Evolutionary conservation across 2,888 invertebrate species (phyloP), one percentile per base, ranked within the genome.

Genomic region (Graphium colonna): DNA sequence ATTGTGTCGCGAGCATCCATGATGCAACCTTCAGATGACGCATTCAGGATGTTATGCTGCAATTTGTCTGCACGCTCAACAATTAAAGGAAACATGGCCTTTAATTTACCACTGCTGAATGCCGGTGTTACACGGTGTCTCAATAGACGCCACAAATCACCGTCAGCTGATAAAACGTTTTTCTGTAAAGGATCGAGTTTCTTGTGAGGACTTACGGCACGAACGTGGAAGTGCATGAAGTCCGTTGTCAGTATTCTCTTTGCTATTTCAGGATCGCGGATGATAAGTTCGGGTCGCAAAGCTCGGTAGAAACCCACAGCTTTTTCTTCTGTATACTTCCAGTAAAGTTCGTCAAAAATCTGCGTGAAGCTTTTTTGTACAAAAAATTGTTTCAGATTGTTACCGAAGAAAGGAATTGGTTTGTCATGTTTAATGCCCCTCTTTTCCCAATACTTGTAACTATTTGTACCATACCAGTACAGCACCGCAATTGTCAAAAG

Each of bases 91-190:
- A 81, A 81, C 80, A 81, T 81, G 1, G 56, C 58, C 33, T 58
- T 60, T 7, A 63, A 33, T 41, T 63, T 63, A 3, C 60, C 59
- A 17, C 56, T 36, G 1, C 12, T 79, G 61, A 80, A 80, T 1
- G 77, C 74, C 1, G 78, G 76, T 15, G 78, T 77, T 69, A 80
- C 71, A 46, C 77, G 75, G 61, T 80, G 77, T 8, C 82, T 68
- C 57, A 82, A 61, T 57, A 80, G 61, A 17, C 73, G 67, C 82
- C 80, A 80, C 40, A 71, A 36, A 58, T 82, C 82, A 0, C 80
- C 79, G 41, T 82, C 80, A 7, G 70, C 74, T 48, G 77, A 77
- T 59, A 82, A 80, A 54, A 82, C 52, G 54, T 82, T 82, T 1
- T 69, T 67, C 33, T 78, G 58, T 52, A 82, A 58, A 1, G 81